Base-by-base conservation (phyloP, 2,888 invertebrate species). In the Microplitis deprimator region DNA sequence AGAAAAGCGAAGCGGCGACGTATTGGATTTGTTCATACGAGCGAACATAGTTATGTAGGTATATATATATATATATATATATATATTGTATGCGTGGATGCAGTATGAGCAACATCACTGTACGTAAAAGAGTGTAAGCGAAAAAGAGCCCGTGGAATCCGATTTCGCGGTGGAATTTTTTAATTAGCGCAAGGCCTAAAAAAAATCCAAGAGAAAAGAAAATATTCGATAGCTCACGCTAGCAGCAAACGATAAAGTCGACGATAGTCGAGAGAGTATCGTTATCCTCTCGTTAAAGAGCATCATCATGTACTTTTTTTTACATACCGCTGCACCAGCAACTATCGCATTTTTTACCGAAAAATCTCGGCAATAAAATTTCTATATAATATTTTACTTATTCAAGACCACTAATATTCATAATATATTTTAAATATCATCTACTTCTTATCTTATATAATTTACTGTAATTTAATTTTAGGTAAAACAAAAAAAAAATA, bases 81-180 rank as follows among this genome's bases (percentile, higher is more conserved):
- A 29, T 29, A 29, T 67, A 75, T 75, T 69, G 64, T 68, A n/a
- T 69, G 13, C 60, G 72, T 68, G 39, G 41, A 62, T 16, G 68
- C 70, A 68, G 64, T 40, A 50, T 29, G 61, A 50, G 41, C 40
- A 40, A 62, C 17, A 41, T 65, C 65, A 64, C 68, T 40, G 65
- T 41, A 65, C 16, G 20, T 50, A 68, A 75, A 69, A 75, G 65
- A 68, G 29, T 39, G 6, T 50, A 50, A 61, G 20, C 29, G 38
- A 73, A 38, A 77, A 73, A 39, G 61, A 38, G 59, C 59, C 62
- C 64, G 68, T 81, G 82, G 85, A 85, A 86, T 86, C 86, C 83
- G 85, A 86, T 84, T 86, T 84, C 73, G 79, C 82, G 74, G 82
- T 86, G 87, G 87, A 87, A 87, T 87, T 87, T 87, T 87, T 87